Evolutionary conservation across 1,140 invertebrate genomes (phyloP).

Genomic region (Gryllus bimaculatus): DNA sequence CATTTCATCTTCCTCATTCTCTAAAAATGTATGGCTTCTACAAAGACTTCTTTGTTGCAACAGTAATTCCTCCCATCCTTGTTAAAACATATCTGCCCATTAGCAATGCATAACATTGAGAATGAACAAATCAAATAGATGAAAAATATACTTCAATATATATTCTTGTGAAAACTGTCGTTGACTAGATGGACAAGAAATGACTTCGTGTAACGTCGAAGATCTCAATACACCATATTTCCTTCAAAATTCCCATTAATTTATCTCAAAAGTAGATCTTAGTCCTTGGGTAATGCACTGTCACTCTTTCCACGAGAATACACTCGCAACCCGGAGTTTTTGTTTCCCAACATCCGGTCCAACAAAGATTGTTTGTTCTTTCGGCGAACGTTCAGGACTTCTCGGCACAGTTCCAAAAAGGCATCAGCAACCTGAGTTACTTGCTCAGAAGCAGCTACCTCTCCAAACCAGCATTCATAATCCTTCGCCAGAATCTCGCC

Average conservation of each 20-base stretch:
- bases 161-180: too few species aligned
- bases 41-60: too few species aligned
- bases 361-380: conserved; percentile 75
- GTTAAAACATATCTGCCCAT: too few species aligned
- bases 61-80: too few species aligned
- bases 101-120: too few species aligned
- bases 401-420: conserved; percentile 73
- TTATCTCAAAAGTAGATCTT: background rate
- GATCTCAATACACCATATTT: too few species aligned
- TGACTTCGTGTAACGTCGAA: too few species aligned
- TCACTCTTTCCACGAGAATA: conserved; percentile 79
- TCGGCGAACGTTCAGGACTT: conserved; percentile 63
- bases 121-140: too few species aligned
- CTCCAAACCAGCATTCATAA: conserved; percentile 77
- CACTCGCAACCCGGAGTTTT: conserved; percentile 52
- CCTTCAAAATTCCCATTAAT: background rate
- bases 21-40: too few species aligned
- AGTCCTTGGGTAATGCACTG: conserved; percentile 67
- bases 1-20: too few species aligned
- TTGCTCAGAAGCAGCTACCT: conserved; percentile 75
- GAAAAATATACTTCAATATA: too few species aligned
- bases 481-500: conserved; percentile 78
- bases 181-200: too few species aligned
- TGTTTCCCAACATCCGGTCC: conserved; percentile 68
- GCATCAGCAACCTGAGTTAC: conserved; percentile 62